Conservation (phyloP, 2,888 invertebrate genomes). For the Hydropsyche betteni region DNA sequence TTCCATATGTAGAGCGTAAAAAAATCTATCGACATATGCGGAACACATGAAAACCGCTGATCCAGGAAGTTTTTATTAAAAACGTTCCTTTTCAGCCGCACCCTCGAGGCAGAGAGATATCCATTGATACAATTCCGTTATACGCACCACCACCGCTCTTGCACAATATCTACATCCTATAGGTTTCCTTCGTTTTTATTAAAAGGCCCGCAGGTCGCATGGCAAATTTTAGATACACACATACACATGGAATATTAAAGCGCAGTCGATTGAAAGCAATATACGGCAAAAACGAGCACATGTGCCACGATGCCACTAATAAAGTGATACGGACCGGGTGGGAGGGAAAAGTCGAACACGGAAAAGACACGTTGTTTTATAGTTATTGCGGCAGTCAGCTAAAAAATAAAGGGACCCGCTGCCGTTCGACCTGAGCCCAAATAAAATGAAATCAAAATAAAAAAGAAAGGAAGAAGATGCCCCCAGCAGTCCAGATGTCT, state of each 20-base stretch:
- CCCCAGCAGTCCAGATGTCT: not conserved
- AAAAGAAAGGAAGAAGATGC: not conserved
- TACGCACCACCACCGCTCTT: not conserved
- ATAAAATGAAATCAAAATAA: not conserved
- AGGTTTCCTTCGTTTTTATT: constrained; percentile 23
- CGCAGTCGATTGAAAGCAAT: constrained; percentile 24
- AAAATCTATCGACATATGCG: constrained; percentile 8
- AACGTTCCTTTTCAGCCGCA: constrained; percentile 25
- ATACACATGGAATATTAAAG: not conserved
- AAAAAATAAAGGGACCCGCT: constrained; percentile 24
- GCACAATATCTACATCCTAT: not conserved
- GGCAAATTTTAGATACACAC: constrained; percentile 20
- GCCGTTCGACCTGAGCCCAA: constrained; percentile 4
- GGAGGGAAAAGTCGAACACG: constrained; percentile 5
- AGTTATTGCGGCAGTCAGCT: constrained; percentile 39
- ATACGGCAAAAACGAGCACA: constrained; percentile 9
- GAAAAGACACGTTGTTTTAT: constrained; percentile 35
- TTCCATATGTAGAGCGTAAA: constrained; percentile 10
- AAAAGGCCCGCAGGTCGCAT: constrained; percentile 16
- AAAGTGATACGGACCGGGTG: not conserved
- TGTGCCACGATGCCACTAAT: constrained; percentile 15
- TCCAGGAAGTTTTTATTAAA: constrained; percentile 33
- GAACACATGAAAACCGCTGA: constrained; percentile 26
- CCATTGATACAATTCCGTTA: constrained; percentile 32
- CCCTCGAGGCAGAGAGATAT: constrained; percentile 12